A percentile compares a stretch with the other conserved stretches of the same genome.
Evolutionary conservation across 1,140 invertebrate genomes (phyloP).

Genomic region (Drosophila teissieri): DNA sequence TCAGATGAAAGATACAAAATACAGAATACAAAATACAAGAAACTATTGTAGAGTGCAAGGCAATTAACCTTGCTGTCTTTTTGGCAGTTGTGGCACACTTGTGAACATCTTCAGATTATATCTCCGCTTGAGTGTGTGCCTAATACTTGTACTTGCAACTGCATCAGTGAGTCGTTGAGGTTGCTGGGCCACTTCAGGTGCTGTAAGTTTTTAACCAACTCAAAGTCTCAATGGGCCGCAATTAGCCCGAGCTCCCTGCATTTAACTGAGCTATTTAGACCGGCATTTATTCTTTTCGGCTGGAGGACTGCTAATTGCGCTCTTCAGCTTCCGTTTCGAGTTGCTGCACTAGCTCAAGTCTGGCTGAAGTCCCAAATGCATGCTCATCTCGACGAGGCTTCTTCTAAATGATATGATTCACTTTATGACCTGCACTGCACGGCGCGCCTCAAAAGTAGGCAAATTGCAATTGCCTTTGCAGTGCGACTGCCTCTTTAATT

Average conservation of each 20-base stretch:
- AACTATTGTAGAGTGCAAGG: conserved; percentile 49
- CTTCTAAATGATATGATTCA: conserved; percentile 52
- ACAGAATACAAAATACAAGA: conserved; percentile 27
- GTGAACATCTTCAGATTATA: conserved; percentile 74
- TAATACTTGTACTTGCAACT: background rate
- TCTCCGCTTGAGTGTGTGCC: conserved; percentile 31
- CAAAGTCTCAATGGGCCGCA: conserved; percentile 70
- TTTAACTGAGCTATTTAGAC: conserved; percentile 54
- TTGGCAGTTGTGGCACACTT: conserved; percentile 73
- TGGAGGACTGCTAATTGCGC: conserved; percentile 70
- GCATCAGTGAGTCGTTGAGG: conserved; percentile 27
- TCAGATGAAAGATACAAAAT: conserved; percentile 35
- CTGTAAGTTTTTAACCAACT: conserved; percentile 56
- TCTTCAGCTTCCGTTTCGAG: conserved; percentile 49
- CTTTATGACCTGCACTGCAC: conserved; percentile 13
- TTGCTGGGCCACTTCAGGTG: conserved; percentile 47
- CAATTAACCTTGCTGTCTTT: conserved; percentile 82
- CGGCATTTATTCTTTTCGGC: conserved; percentile 31
- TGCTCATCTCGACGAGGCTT: conserved; percentile 20
- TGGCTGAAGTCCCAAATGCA: conserved; percentile 16
- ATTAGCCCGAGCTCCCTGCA: conserved; percentile 65
- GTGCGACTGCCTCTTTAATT: conserved; percentile 27
- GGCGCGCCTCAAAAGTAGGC: conserved; percentile 10
- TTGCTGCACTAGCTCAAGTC: conserved; percentile 49
- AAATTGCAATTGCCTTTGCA: conserved; percentile 27